Evolutionary conservation across 1,140 invertebrate species (phyloP), one percentile per base, ranked within the genome.

Genomic region (Zaprionus tsacasi): DNA sequence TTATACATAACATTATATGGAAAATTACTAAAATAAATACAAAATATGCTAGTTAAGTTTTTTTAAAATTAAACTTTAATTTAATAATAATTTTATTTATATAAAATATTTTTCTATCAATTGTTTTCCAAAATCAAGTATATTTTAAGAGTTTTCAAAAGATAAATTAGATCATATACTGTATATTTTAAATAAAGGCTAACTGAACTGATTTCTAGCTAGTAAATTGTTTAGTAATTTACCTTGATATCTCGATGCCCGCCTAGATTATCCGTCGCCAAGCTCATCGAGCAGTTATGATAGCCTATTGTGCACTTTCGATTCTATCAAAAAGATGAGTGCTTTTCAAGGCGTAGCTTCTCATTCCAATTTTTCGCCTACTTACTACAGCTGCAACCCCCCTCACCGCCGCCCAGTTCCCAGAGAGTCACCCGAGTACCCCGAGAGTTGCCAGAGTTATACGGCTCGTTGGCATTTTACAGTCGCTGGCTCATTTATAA

Each of bases 401-500:
- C 59, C 11, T 33, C 35, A 15, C n/a, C 43, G 12, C 15, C 27
- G 27, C 8, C 15, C 27, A 6, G 27, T 30, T 30, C 6, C 27
- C 27, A 30, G 27, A 30, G 13, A 54, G 40, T 50, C n/a, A 40
- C 45, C 55, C 35, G 54, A 48, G 54, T 48, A 56, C 21, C 1
- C 27, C 35, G 57, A 27, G 57, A 76, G 45, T 15, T 65, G 59
- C 78, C 71, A 59, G 70, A 79, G 85, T 87, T 78, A 78, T 88
- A 75, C 76, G 83, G 83, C 82, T 88, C 82, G 82, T 86, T 87
- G 79, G 72, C 76, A 88, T 87, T 88, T 87, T 88, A 87, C 83
- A 88, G 82, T 82, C 82, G 83, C 74, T 85, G 78, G 83, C 85
- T 89, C 85, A 88, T 88, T 88, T 88, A 88, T 88, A 88, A 88